A percentile compares a stretch with the other conserved stretches of the same genome.
Evolutionary conservation across 2,797 vertebrate genomes (phyloP).

Genomic region (Tapirus indicus): DNA sequence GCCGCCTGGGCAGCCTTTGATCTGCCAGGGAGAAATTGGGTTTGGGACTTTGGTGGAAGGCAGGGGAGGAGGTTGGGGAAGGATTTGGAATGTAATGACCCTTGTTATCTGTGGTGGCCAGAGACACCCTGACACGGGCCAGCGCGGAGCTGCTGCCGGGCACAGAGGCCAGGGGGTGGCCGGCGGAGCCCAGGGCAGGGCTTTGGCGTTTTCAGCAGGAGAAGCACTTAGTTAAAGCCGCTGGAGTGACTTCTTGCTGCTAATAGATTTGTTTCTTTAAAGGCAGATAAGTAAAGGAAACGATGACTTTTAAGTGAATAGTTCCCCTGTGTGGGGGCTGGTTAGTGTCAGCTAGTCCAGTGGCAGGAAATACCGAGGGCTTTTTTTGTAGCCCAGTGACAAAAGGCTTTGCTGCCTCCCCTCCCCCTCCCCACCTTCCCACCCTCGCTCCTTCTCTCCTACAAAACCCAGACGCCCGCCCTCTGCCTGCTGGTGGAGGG

Average conservation of each 20-base stretch:
- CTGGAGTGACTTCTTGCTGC: slow-evolving; percentile 79
- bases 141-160: not conserved
- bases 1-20: slow-evolving; percentile 79
- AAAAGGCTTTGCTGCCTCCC: slow-evolving; percentile 71
- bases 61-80: slow-evolving; percentile 74
- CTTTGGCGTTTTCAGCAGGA: slow-evolving; percentile 76
- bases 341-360: slow-evolving; percentile 81
- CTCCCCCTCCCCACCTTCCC: slow-evolving; percentile 62
- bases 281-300: slow-evolving; percentile 84
- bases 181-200: slow-evolving; percentile 66
- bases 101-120: slow-evolving; percentile 81
- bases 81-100: slow-evolving; percentile 80
- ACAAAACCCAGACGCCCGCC: slow-evolving; percentile 73
- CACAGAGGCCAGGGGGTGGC: not conserved
- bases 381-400: slow-evolving; percentile 69
- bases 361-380: slow-evolving; percentile 78
- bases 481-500: slow-evolving; percentile 75
- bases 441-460: slow-evolving; percentile 54
- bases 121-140: slow-evolving; percentile 70
- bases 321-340: slow-evolving; percentile 72
- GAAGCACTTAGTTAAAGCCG: slow-evolving; percentile 81
- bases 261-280: slow-evolving; percentile 86
- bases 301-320: slow-evolving; percentile 81
- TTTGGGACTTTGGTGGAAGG: slow-evolving; percentile 79
- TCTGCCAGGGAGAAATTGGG: slow-evolving; percentile 81